phyloP scores from a whole-genome alignment of 2,797 vertebrate species.

The Tokudaia tokunoshimensis region DNA sequence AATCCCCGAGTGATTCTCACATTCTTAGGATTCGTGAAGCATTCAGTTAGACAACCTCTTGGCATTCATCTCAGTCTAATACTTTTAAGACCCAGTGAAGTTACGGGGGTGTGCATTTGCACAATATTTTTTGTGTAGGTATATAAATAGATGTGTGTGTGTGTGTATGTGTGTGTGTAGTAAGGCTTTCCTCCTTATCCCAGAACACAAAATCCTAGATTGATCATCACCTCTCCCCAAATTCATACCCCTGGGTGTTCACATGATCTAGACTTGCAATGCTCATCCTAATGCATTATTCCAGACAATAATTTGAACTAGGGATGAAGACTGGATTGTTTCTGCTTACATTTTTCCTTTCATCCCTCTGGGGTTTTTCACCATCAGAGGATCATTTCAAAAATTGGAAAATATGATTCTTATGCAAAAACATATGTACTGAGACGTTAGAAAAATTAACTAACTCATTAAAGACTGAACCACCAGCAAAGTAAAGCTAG shows the following conservation, averaged over 20 bases:
- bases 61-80: not conserved
- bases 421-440: not conserved
- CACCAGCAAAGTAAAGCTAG: not conserved
- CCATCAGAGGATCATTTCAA: not conserved
- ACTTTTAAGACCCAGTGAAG: not conserved
- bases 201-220: not conserved
- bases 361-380: not conserved
- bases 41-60: not conserved
- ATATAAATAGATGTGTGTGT: not conserved
- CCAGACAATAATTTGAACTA: not conserved
- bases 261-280: not conserved
- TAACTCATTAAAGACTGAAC: not conserved
- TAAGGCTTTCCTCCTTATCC: not conserved
- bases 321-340: not conserved
- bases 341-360: not conserved
- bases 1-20: not conserved
- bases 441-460: not conserved
- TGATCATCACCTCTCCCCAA: not conserved
- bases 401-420: not conserved
- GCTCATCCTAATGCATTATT: not conserved
- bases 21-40: not conserved
- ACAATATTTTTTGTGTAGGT: not conserved
- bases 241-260: not conserved
- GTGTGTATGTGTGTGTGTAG: not conserved
- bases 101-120: not conserved